Base-by-base conservation (phyloP, 1,140 invertebrate genomes). In the Drosophila busckii region DNA sequence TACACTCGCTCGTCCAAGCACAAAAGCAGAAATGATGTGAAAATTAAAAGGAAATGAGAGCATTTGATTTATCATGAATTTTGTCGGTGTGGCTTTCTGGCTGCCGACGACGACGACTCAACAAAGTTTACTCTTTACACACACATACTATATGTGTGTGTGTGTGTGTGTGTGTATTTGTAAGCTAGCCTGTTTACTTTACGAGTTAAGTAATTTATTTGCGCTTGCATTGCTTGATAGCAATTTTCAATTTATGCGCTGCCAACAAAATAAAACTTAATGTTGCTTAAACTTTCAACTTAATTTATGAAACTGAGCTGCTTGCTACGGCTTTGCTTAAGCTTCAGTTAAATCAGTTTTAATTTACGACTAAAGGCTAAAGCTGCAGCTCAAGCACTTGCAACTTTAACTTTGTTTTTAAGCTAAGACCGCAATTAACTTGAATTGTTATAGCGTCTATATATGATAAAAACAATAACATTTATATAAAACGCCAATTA, bases 31-130 rank as follows among this genome's bases (percentile, higher is more conserved):
- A 80, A 38, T 80, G 54, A 69, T 82, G 55, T 60, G 44, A 46
- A 58, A 75, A 85, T 84, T 73, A 71, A 70, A 85, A 73, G 82
- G 73, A 85, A 85, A 82, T 84, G 73, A 84, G 71, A 49, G 52
- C 56, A 61, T 71, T 84, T 76, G 67, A 83, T 83, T 84, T 78
- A 78, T 84, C 65, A 65, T 68, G 75, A 32, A 61, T 67, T 34
- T 32, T 69, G 46, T n/a, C n/a, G n/a, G n/a, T n/a, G n/a, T 75
- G 66, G 70, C 38, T 58, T 66, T 49, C 49, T 56, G 50, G n/a
- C n/a, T n/a, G 44, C 17, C 16, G 7, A 15, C 45, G 29, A 17
- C 15, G 32, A 17, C 25, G 31, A 26, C 62, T 44, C 20, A 17
- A 29, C 26, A 32, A 19, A 28, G 20, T 31, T 34, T 25, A 48